These are phyloP conservation scores for Sinocyclocheilus anshuiensis DNA, from an alignment of 2,113 vertebrate genomes.

Conservation along the genomic window DNA sequence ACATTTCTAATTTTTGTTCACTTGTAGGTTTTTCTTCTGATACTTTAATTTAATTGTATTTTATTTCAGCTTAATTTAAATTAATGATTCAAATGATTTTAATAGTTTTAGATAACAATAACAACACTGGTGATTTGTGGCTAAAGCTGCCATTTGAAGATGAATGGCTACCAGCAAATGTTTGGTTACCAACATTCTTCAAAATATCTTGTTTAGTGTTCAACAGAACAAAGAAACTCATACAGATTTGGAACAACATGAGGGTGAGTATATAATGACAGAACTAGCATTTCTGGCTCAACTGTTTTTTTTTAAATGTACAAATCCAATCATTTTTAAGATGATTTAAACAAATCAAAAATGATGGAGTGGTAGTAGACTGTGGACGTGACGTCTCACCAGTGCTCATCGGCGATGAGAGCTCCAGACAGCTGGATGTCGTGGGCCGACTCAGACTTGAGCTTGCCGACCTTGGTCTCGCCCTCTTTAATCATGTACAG, in stretches of 20 bases:
- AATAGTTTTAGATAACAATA: neutral
- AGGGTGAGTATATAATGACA: neutral
- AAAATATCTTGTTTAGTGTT: neutral
- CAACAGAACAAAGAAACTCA: neutral
- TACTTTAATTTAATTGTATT: neutral
- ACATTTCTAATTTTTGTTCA: neutral
- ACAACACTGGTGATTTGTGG: neutral
- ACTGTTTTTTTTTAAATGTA: neutral
- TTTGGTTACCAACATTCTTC: neutral
- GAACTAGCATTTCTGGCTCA: neutral
- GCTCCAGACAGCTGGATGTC: constrained; percentile 92
- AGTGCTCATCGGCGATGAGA: constrained; percentile 91
- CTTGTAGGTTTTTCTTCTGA: neutral
- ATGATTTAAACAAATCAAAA: neutral
- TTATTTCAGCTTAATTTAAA: neutral
- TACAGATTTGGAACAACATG: neutral
- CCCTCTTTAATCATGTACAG: constrained; percentile 96
- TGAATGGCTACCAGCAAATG: too few species aligned
- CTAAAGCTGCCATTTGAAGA: neutral
- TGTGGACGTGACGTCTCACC: constrained; percentile 73
- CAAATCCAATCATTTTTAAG: neutral
- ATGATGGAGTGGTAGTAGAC: neutral
- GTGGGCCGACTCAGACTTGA: constrained; percentile 75
- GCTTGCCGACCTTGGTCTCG: constrained; percentile 87
- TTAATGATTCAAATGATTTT: too few species aligned